Conservation (phyloP, 2,888 invertebrate species). For the Buathra laborator region DNA sequence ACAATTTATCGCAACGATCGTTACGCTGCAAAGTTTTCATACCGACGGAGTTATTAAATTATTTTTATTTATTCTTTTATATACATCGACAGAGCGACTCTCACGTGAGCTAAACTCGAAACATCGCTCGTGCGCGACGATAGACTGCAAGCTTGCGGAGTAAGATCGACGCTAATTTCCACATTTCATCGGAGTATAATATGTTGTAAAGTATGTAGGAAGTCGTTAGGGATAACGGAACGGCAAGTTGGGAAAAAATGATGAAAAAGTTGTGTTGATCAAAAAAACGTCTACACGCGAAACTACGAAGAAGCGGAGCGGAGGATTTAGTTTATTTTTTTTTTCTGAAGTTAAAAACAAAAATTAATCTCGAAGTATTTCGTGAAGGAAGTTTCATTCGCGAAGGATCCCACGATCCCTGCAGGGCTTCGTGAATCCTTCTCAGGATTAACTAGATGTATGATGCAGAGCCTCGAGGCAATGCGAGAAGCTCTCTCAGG, state of each 20-base stretch:
- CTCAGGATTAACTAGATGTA: conserved; percentile 37
- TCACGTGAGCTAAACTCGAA: not conserved
- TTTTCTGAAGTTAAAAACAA: not conserved
- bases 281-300: not conserved
- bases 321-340: not conserved
- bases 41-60: not conserved
- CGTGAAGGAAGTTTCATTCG: conserved; percentile 3
- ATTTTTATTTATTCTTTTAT: not conserved
- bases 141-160: not conserved
- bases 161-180: conserved; percentile 15
- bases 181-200: not conserved
- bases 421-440: conserved; percentile 30
- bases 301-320: not conserved
- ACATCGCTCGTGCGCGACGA: not conserved
- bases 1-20: not conserved
- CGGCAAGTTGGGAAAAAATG: not conserved
- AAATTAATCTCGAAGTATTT: conserved; percentile 9
- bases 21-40: not conserved
- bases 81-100: not conserved
- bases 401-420: conserved; percentile 6
- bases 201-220: not conserved
- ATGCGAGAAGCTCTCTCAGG: conserved; percentile 21
- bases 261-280: not conserved
- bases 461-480: conserved; percentile 26
- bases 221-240: conserved; percentile 32